Base-by-base conservation (phyloP, 2,797 vertebrate species). In the Alca torda region DNA sequence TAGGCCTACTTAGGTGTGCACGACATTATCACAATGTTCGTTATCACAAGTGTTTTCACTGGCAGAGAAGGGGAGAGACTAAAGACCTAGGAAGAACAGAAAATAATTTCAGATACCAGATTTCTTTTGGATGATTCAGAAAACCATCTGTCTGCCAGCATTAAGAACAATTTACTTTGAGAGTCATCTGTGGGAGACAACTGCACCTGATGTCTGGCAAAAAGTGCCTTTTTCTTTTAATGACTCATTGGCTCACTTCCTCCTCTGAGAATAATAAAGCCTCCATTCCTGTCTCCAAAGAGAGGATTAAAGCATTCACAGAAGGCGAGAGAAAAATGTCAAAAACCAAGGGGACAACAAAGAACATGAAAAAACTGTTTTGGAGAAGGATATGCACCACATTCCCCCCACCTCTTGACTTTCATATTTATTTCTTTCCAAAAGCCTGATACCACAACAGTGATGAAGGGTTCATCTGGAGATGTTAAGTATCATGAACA, bases 191-290 rank as follows among this genome's bases (percentile, higher is more conserved):
- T 51, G 45, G 46, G 25, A 68, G 6, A 90, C 18, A 72, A 75
- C 54, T 19, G 24, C 61, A 96, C 70, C 83, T 92, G 46, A 86
- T 87, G 0, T 46, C 67, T 90, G 68, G 50, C 84, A 90, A 85
- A 79, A 85, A 69, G 7, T 16, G 43, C 15, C 5, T 57, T 79
- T 93, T 76, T 85, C n/a, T 84, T 84, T 68, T 77, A 77, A 64
- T 72, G 50, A 75, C 46, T 87, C 50, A 89, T 84, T 90, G 84
- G 60, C 33, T 95, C 72, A 84, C 23, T 88, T 90, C 70, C 30
- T 73, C 50, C 39, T 72, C 39, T n/a, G n/a, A 89, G 30, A 85
- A 86, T 26, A 74, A 74, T 41, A 61, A 91, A 46, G 23, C 6
- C 73, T 68, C 67, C 39, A 48, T 15, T 81, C 9, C 30, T 57